Evolutionary conservation across 2,888 invertebrate species (phyloP), one percentile per base, ranked within the genome.

Genomic region (Coronaproctus castanopsis): DNA sequence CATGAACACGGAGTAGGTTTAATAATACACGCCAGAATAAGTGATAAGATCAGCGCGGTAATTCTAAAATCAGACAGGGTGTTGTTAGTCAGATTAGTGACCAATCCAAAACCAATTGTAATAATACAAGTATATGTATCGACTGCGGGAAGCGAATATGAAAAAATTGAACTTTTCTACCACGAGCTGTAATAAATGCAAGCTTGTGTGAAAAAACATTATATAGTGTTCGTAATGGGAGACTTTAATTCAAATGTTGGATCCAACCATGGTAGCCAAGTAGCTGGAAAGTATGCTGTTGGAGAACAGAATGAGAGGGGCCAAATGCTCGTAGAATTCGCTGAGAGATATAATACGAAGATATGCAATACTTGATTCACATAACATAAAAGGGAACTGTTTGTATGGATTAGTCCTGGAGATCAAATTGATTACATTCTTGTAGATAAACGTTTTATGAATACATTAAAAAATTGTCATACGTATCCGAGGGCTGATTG

Each of bases 281-380:
- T 21, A 54, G 20, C 21, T 10, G 19, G 54, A 21, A 54, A 22
- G 21, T n/a, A 54, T 18, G 54, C 54, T 18, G 21, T 54, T 10
- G 5, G 21, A 55, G 36, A 55, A 21, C 49, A 56, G 21, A 56
- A 56, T 21, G 24, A 48, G 20, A 24, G 48, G 21, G 56, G 56
- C 36, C 48, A 56, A 56, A 56, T 49, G 48, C 20, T 56, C 14
- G 48, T 56, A 20, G 49, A 56, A 18, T 56, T 56, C 21, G 55
- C 55, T n/a, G 24, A 55, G n/a, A 54, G 21, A 21, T 23, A 54
- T 21, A 10, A 54, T 54, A 2, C 20, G 3, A 55, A 19, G 20
- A 55, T 53, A 19, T n/a, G 55, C 19, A 55, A 55, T 55, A 55
- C 22, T 3, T 55, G 24, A 36, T 55, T 55, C 55, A 5, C 23